Evolutionary conservation across 1,140 invertebrate genomes (phyloP), one percentile per base, ranked within the genome.

Genomic region (Leptinotarsa lineolata): DNA sequence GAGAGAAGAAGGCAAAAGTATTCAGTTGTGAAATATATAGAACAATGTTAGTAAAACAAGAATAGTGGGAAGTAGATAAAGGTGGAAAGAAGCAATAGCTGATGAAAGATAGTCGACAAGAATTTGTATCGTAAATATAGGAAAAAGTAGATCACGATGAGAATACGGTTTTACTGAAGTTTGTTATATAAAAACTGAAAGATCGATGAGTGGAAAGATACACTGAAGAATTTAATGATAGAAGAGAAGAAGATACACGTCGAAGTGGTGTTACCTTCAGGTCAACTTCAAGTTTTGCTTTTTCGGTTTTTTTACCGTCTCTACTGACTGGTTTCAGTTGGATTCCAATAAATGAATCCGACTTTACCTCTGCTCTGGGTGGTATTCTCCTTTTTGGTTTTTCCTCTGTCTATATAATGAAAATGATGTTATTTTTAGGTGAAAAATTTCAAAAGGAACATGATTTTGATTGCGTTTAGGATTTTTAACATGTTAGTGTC

Each of bases 291-390:
- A 81, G 63, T 71, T 81, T 77, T 61, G 79, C 81, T 74, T 83
- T 76, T 70, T 83, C 77, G 30, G 79, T 76, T 76, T 85, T 76
- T 81, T 85, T 83, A 48, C 73, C 79, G 68, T 88, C 85, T 84
- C 85, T 88, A 71, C 81, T 54, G 73, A 90, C 88, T 20, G 89
- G 89, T 83, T 91, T 90, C 75, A 91, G 86, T 84, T 90, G 87
- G 74, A 91, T 84, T 67, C 80, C 82, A 81, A 89, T 81, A 83
- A 91, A 90, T 79, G 78, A 85, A 79, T 89, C 89, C 80, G 87
- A 82, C 77, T 89, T 87, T 79, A 87, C 85, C 79, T 87, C 86
- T 71, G 83, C 81, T 85, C 87, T 89, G 60, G 86, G 86, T 77
- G 88, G 82, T 80, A 87, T 88, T 81, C 84, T 82, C 75, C 85